Conservation (phyloP, 2,888 invertebrate species). For the Daptonema setosum region DNA sequence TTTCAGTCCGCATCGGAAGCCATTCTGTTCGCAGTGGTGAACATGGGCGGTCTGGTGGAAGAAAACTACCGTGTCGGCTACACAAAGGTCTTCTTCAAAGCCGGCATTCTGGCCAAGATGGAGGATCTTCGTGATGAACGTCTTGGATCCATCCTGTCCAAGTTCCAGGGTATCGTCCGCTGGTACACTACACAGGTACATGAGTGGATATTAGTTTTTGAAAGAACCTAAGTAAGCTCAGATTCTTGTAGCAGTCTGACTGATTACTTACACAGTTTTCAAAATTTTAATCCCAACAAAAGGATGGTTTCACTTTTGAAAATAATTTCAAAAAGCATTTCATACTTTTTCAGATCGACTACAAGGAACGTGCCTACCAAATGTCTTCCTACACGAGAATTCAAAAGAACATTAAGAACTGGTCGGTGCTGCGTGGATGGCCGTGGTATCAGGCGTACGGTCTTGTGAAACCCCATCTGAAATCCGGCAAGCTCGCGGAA, state of each 20-base stretch:
- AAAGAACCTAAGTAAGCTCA: no score
- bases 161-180: constrained; percentile 36
- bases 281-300: no score
- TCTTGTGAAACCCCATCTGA: constrained; percentile 88
- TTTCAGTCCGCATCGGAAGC: background rate
- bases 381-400: constrained; percentile 29
- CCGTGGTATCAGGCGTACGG: constrained; percentile 99
- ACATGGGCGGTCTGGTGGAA: constrained; percentile 50
- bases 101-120: constrained; percentile 97
- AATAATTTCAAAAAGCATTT: no score
- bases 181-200: constrained; percentile 14
- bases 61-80: constrained; percentile 90
- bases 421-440: constrained; percentile 93
- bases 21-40: constrained; percentile 34
- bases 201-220: background rate
- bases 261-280: no score
- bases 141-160: constrained; percentile 67
- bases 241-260: no score
- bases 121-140: constrained; percentile 98
- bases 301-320: no score
- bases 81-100: constrained; percentile 86
- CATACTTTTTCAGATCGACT: no score
- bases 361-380: no score
- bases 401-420: constrained; percentile 94
- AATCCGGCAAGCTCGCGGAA: constrained; percentile 68